Evolutionary conservation across 37 sponge, comb jelly and placozoan genomes (phyloP).

Genomic region (Beroe ovata): DNA sequence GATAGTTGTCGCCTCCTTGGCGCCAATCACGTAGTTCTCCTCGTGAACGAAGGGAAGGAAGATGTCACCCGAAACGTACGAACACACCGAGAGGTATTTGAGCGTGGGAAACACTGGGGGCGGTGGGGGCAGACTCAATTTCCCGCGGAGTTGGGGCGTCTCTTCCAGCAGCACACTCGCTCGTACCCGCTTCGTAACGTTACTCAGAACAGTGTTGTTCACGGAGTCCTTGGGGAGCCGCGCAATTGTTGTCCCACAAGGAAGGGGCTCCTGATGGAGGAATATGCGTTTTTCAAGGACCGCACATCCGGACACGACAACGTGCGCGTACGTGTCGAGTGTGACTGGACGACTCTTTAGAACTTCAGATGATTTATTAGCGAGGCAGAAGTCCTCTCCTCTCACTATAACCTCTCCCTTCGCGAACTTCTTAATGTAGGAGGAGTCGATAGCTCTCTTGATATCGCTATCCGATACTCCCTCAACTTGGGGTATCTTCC

Average conservation of each 20-base stretch:
- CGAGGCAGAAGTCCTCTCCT: slow-evolving; percentile 31
- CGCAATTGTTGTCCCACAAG: slow-evolving; percentile 26
- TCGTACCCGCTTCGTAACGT: slow-evolving; percentile 5
- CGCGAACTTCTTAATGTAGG: slow-evolving; percentile 7
- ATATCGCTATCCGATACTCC: slow-evolving; percentile 1
- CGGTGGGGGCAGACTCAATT: slow-evolving; percentile 25
- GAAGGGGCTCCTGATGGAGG: slow-evolving; percentile 35
- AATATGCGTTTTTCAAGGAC: slow-evolving; percentile 35
- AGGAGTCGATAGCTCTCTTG: neutral
- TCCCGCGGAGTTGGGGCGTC: neutral
- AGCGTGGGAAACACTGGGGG: slow-evolving; percentile 44
- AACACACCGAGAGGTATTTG: slow-evolving; percentile 28
- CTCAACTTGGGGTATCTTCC: slow-evolving; percentile 52
- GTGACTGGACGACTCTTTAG: neutral
- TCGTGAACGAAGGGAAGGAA: slow-evolving; percentile 49
- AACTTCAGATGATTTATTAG: neutral
- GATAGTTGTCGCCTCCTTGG: slow-evolving; percentile 56
- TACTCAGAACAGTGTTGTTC: neutral
- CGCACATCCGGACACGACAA: slow-evolving; percentile 34
- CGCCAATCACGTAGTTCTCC: slow-evolving; percentile 41
- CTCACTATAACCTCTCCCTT: slow-evolving; percentile 34
- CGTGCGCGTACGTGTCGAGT: slow-evolving; percentile 2
- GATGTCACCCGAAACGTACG: slow-evolving; percentile 1
- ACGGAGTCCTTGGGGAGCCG: neutral
- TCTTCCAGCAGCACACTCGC: neutral